A percentile compares a stretch with the other conserved stretches of the same genome.
These are phyloP conservation scores for Rhyacophila brunnea DNA, from an alignment of 1,140 invertebrate genomes.

Conservation along the genomic window DNA sequence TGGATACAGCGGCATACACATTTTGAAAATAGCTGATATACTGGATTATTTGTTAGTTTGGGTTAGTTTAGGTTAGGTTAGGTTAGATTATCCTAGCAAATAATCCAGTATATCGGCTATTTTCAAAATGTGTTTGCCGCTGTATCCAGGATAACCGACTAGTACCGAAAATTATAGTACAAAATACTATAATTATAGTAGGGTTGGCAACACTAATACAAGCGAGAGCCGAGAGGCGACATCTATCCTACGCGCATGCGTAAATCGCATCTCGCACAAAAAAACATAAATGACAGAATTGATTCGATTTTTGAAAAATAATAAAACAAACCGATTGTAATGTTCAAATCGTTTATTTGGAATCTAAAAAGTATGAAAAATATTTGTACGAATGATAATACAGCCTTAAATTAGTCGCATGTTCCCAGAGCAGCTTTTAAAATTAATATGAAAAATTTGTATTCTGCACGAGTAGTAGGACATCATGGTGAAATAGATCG, in stretches of 20 bases:
- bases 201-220: too few relatives aligned
- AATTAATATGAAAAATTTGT: constrained; percentile 15
- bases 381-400: neutral
- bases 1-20: too few relatives aligned
- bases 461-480: constrained; percentile 16
- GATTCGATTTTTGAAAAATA: neutral
- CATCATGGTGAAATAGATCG: constrained; percentile 21
- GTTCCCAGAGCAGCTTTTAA: neutral
- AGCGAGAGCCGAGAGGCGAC: too few relatives aligned
- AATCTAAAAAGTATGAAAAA: neutral
- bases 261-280: neutral
- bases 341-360: neutral
- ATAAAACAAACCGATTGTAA: neutral
- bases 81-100: too few relatives aligned
- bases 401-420: neutral
- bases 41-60: too few relatives aligned
- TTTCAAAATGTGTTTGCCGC: too few relatives aligned
- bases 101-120: too few relatives aligned
- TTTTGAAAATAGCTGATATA: too few relatives aligned
- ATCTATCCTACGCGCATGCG: constrained; percentile 13
- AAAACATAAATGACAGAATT: constrained; percentile 6
- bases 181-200: too few relatives aligned
- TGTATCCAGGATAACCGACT: too few relatives aligned
- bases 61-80: too few relatives aligned
- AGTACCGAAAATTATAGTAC: too few relatives aligned